Conservation (phyloP, 2,888 invertebrate species). For the Dastarcus helophoroides region DNA sequence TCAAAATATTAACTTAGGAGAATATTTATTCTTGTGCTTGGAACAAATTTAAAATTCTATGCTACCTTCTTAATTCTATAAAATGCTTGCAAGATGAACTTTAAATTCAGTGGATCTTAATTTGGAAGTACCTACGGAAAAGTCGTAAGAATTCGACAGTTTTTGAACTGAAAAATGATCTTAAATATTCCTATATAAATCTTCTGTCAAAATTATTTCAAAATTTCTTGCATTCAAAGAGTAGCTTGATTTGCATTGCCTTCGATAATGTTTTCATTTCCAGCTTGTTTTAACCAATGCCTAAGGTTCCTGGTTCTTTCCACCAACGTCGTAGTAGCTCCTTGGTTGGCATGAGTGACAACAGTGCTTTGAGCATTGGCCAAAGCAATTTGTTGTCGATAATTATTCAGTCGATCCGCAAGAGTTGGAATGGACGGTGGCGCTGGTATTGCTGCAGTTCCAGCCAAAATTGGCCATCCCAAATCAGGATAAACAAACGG, state of each 20-base stretch:
- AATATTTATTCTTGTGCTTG: too few species aligned
- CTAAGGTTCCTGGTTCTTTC: slow-evolving; percentile 53
- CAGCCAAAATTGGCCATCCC: slow-evolving; percentile 39
- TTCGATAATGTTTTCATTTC: slow-evolving; percentile 23
- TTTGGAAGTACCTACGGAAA: too few species aligned
- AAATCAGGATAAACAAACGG: slow-evolving; percentile 45
- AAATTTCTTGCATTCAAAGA: slow-evolving; percentile 6
- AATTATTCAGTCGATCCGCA: slow-evolving; percentile 44
- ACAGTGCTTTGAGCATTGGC: slow-evolving; percentile 38
- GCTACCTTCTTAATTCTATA: too few species aligned
- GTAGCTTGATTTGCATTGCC: slow-evolving; percentile 11
- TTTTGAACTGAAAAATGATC: too few species aligned
- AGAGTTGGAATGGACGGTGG: slow-evolving; percentile 37
- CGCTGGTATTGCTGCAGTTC: slow-evolving; percentile 22
- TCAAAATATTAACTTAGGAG: too few species aligned
- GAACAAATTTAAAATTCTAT: too few species aligned
- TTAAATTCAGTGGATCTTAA: too few species aligned
- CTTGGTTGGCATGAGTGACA: slow-evolving; percentile 38
- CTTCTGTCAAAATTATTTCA: too few species aligned
- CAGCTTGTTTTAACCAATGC: slow-evolving; percentile 52
- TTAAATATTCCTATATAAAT: too few species aligned
- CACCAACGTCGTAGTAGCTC: slow-evolving; percentile 49
- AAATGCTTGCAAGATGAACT: too few species aligned
- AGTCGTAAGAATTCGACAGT: too few species aligned
- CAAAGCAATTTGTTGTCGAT: slow-evolving; percentile 42